Evolutionary conservation across 2,797 vertebrate genomes (phyloP).

Genomic region (Odontamblyopus rebecca): DNA sequence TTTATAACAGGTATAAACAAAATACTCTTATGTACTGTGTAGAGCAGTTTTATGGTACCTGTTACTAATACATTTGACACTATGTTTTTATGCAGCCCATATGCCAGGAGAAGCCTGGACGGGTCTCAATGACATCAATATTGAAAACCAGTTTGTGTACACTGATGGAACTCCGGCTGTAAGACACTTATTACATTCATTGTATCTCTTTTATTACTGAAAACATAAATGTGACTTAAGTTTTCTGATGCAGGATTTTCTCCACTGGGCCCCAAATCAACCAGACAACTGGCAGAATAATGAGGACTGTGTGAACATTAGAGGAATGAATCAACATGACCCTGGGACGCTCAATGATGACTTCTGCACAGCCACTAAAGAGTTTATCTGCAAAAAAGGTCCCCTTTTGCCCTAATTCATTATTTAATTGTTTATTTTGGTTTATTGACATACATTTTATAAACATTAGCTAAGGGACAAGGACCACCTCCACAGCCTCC

Average conservation of each 20-base stretch:
- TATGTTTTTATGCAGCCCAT: constrained; percentile 66
- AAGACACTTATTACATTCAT: constrained; percentile 33
- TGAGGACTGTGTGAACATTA: constrained; percentile 75
- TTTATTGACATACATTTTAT: neutral
- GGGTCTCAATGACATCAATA: constrained; percentile 72
- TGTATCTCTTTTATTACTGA: neutral
- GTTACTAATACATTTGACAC: neutral
- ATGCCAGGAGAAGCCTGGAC: constrained; percentile 73
- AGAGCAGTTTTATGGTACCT: neutral
- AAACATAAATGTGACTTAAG: neutral
- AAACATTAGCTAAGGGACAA: constrained; percentile 67
- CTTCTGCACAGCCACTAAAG: constrained; percentile 55
- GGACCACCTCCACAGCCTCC: constrained; percentile 75
- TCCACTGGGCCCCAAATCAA: constrained; percentile 66
- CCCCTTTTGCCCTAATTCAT: rapidly evolving
- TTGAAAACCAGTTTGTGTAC: constrained; percentile 64
- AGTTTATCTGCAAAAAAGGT: constrained; percentile 82
- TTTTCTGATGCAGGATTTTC: constrained; percentile 52
- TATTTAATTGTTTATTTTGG: neutral
- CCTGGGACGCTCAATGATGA: constrained; percentile 73
- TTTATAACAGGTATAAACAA: constrained; percentile 69
- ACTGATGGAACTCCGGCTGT: constrained; percentile 67
- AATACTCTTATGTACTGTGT: neutral
- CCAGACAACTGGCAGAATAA: constrained; percentile 75
- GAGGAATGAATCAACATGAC: constrained; percentile 37